A percentile compares a stretch with the other conserved stretches of the same genome.
phyloP scores from a whole-genome alignment of 1,140 invertebrate genomes.

The Frieseomelitta varia region DNA sequence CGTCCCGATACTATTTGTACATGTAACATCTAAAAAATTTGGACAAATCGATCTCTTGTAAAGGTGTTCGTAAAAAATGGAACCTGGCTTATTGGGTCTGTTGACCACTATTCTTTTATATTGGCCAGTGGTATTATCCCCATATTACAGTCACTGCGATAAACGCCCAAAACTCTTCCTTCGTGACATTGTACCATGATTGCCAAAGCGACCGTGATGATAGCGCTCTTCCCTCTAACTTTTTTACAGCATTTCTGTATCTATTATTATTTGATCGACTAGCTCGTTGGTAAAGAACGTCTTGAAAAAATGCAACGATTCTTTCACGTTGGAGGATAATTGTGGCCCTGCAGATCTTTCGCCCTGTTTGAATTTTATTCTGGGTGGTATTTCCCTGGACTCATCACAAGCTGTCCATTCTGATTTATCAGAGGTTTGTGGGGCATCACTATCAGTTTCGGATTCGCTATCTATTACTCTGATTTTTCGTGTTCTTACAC shows the following conservation, averaged over 20 bases:
- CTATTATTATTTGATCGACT: constrained; percentile 20
- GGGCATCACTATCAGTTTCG: constrained; percentile 21
- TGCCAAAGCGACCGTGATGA: too few species aligned
- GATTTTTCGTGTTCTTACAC: constrained; percentile 44
- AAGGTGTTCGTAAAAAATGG: neutral
- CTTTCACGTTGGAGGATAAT: neutral
- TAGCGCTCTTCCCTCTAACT: neutral
- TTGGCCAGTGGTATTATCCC: constrained; percentile 8
- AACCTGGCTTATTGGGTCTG: neutral
- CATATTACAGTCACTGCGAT: too few species aligned
- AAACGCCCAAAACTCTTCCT: neutral
- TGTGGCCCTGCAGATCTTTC: constrained; percentile 35
- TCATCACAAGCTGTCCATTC: constrained; percentile 30
- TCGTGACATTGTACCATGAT: constrained; percentile 6
- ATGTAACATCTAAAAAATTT: constrained; percentile 5
- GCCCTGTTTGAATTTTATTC: constrained; percentile 43
- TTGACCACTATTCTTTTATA: constrained; percentile 45
- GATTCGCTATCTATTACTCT: constrained; percentile 33
- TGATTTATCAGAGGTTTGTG: constrained; percentile 1
- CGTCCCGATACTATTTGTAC: neutral
- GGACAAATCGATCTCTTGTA: neutral
- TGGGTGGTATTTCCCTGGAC: constrained; percentile 37
- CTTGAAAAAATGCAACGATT: constrained; percentile 24
- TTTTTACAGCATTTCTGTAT: constrained; percentile 40
- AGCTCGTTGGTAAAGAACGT: constrained; percentile 46